Conservation (phyloP, 2,113 vertebrate species). For the Eudyptes chrysolophus region DNA sequence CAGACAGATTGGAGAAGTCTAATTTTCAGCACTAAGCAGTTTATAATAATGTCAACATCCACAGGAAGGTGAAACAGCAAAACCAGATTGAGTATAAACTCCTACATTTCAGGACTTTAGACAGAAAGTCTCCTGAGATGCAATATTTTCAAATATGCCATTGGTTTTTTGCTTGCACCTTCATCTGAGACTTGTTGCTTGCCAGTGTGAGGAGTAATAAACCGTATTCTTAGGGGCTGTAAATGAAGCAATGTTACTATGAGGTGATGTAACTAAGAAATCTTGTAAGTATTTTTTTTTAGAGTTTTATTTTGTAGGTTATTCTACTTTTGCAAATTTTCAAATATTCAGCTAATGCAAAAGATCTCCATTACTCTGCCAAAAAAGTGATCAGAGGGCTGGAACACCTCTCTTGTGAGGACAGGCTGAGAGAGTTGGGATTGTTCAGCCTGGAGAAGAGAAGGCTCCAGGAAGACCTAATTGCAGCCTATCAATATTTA, state of each 20-base stretch:
- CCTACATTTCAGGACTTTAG: not conserved
- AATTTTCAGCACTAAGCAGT: not conserved
- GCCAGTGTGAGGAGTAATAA: not conserved
- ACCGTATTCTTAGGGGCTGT: not conserved
- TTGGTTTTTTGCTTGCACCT: not conserved
- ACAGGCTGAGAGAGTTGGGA: not conserved
- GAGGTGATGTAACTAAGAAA: not conserved
- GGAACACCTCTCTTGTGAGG: not conserved
- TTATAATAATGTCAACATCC: not conserved
- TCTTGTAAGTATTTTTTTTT: not conserved
- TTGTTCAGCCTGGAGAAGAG: not conserved
- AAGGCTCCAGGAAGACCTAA: rapidly evolving
- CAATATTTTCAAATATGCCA: rapidly evolving
- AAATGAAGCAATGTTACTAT: not conserved
- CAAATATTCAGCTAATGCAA: not conserved
- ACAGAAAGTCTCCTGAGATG: not conserved
- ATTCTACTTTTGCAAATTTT: not conserved
- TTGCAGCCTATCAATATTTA: rapidly evolving
- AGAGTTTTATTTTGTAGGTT: not conserved
- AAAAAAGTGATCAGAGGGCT: not conserved
- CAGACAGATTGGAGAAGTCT: not conserved
- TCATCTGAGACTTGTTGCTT: not conserved
- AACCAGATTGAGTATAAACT: not conserved
- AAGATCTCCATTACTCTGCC: not conserved
- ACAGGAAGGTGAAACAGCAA: not conserved